Percentiles rank a stretch among this genome's conserved stretches.
Conservation (phyloP, 2,888 invertebrate species). For the Apodemia zela region DNA sequence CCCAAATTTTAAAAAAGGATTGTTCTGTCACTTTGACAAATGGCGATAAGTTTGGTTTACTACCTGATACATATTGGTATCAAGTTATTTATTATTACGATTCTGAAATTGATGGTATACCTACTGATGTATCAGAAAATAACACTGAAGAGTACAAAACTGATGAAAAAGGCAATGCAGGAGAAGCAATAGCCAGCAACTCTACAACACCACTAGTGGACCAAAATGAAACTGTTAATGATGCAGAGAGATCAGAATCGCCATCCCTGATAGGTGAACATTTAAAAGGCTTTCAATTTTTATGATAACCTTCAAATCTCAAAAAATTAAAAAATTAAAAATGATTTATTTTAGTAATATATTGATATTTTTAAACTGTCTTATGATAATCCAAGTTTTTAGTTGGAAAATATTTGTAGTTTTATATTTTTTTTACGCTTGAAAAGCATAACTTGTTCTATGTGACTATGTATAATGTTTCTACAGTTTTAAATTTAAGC, state of each 20-base stretch:
- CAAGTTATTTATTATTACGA: constrained; percentile 42
- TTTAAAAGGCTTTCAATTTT: too few species aligned
- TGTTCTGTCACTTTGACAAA: constrained; percentile 47
- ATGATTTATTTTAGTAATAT: too few species aligned
- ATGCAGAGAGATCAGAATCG: constrained; percentile 34
- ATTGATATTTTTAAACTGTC: too few species aligned
- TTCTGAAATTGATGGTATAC: constrained; percentile 23
- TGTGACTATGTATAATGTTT: too few species aligned
- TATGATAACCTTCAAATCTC: too few species aligned
- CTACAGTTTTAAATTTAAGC: too few species aligned
- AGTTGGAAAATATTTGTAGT: too few species aligned
- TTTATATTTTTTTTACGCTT: too few species aligned
- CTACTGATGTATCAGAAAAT: constrained; percentile 20
- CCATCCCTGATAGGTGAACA: constrained; percentile 46
- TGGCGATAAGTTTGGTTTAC: constrained; percentile 76
- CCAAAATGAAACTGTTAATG: constrained; percentile 8
- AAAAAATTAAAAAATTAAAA: too few species aligned
- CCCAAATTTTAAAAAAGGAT: constrained; percentile 54
- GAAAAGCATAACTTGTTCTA: too few species aligned
- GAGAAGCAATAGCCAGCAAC: background rate
- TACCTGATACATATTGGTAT: constrained; percentile 73
- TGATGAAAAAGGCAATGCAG: constrained; percentile 17
- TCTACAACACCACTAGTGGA: background rate
- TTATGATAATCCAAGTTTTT: too few species aligned
- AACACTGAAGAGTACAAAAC: constrained; percentile 27